Conservation (phyloP, 2,797 vertebrate genomes). For the Tamandua tetradactyla region DNA sequence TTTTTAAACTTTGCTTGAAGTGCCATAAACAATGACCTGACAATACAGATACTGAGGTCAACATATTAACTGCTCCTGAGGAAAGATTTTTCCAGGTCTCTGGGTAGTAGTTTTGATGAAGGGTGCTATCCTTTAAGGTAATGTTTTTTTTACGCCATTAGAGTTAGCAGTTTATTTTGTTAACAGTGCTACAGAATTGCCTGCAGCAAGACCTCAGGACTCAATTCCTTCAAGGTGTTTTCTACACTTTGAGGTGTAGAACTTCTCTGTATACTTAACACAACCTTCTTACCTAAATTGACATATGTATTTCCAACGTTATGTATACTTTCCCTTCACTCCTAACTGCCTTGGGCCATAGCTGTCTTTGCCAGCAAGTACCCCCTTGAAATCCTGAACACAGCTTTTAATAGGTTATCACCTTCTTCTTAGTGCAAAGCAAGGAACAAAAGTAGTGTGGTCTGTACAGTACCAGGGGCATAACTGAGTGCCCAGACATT, state of each 20-base stretch:
- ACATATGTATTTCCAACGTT: not conserved
- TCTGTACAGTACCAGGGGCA: accelerated
- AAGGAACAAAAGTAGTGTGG: not conserved
- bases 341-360: not conserved
- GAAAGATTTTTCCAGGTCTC: not conserved
- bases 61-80: not conserved
- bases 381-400: not conserved
- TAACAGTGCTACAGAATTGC: slow-evolving; percentile 27
- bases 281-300: accelerated
- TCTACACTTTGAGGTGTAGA: not conserved
- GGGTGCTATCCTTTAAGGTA: not conserved
- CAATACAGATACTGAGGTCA: slow-evolving; percentile 31
- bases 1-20: not conserved
- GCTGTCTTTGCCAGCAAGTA: not conserved
- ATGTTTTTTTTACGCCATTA: not conserved
- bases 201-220: not conserved
- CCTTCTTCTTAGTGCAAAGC: not conserved
- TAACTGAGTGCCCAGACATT: not conserved
- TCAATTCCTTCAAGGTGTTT: not conserved
- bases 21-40: not conserved
- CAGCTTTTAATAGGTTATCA: not conserved
- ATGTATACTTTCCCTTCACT: not conserved
- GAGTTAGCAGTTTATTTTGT: not conserved
- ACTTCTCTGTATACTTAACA: not conserved
- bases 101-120: not conserved